Base-by-base conservation (phyloP, 2,113 vertebrate genomes). In the Caranx ignobilis region DNA sequence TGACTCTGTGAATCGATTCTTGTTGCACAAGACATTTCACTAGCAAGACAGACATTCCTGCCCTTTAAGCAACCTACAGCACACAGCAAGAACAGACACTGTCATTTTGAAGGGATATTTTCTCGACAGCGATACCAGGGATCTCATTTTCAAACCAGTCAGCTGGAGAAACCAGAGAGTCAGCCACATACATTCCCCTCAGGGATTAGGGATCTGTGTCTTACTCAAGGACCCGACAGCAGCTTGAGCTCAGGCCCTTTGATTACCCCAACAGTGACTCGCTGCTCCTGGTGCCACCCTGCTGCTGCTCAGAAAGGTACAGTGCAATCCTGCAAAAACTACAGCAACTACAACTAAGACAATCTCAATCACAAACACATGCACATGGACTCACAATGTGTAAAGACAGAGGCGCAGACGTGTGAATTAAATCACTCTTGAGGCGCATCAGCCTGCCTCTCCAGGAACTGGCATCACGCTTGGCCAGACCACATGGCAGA, bases 401-500 rank as follows among this genome's bases (percentile, higher is more conserved):
- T 71, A n/a, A 45, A 83, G 69, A 81, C 5, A 74, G n/a, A 71
- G 18, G 71, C 6, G 31, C 52, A 37, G 21, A n/a, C 43, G 68
- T 54, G 71, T 66, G 59, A 81, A 84, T 62, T 43, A 60, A 79
- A 71, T 75, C 77, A 64, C 9, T 75, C 54, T 26, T 50, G 75
- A 54, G 47, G 67, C 5, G 26, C 59, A 57, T 83, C 77, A 43
- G 78, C 41, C 64, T 43, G 60, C 52, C 41, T 72, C 56, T 52
- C 52, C 57, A 74, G 81, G 78, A 89, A 85, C 4, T 79, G 68
- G 71, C 74, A 39, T 76, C 77, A 59, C 16, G 19, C 77, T 72
- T 68, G 70, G 71, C 79, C 75, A 65, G 76, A 76, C 79, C 68
- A 62, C 82, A 79, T 52, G 84, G 75, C 85, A 90, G 86, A 86